These are phyloP conservation scores for Alsophila aescularia DNA, from an alignment of 2,888 invertebrate species.

Conservation along the genomic window DNA sequence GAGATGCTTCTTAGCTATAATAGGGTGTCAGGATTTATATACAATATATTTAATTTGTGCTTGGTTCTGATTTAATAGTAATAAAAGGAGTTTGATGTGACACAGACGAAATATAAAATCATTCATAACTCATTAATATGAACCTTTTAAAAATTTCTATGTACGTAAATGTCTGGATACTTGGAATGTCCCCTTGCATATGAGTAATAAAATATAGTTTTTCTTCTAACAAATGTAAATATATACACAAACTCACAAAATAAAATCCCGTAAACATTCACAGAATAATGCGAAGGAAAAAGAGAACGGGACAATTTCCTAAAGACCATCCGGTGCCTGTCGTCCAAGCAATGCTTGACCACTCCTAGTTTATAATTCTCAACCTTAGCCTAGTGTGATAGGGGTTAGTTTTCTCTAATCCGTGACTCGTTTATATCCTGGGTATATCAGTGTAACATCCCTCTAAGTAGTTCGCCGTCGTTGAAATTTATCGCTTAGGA, in stretches of 20 bases:
- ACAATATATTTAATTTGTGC: too few species aligned
- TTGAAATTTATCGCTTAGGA: constrained; percentile 34
- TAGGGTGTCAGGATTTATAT: too few species aligned
- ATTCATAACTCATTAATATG: too few species aligned
- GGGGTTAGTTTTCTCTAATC: constrained; percentile 5
- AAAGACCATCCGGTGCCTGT: constrained; percentile 34
- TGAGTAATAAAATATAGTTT: too few species aligned
- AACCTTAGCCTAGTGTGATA: constrained; percentile 21
- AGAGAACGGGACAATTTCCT: constrained; percentile 38
- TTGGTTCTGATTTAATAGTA: too few species aligned
- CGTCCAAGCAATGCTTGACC: constrained; percentile 28
- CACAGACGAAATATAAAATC: too few species aligned
- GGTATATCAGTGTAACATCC: constrained; percentile 23
- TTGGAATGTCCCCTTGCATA: too few species aligned
- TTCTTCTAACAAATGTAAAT: too few species aligned
- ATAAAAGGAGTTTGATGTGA: too few species aligned
- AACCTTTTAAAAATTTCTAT: too few species aligned
- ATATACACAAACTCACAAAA: constrained; percentile 3
- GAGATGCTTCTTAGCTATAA: too few species aligned
- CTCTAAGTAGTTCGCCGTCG: constrained; percentile 15
- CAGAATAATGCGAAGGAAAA: constrained; percentile 23
- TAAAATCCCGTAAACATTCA: constrained; percentile 11
- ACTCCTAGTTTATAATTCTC: constrained; percentile 13
- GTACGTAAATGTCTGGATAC: too few species aligned
- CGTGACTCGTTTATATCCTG: constrained; percentile 20